A percentile compares a stretch with the other conserved stretches of the same genome.
These are phyloP conservation scores for Scaptomyza cyrtandrae DNA, from an alignment of 2,888 invertebrate species.

Conservation along the genomic window DNA sequence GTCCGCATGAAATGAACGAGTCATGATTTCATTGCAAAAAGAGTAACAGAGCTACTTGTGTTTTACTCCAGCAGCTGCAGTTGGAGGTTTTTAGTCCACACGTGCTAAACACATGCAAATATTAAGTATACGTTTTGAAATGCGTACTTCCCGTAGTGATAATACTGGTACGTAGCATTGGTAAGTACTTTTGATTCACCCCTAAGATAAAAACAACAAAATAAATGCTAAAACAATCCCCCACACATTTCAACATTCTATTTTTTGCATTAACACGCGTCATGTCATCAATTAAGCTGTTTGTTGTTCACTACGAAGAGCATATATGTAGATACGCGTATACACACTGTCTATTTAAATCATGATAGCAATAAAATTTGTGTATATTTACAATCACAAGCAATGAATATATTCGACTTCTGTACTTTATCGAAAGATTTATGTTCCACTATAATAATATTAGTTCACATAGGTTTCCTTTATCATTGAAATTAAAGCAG, in stretches of 20 bases:
- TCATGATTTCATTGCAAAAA: conserved; percentile 13
- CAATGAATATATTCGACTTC: not conserved
- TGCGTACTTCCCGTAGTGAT: conserved; percentile 48
- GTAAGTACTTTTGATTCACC: conserved; percentile 41
- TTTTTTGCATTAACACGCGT: conserved; percentile 6
- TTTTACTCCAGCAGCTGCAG: conserved; percentile 10
- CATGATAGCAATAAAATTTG: not conserved
- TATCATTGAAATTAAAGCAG: too few species aligned
- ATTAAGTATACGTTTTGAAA: conserved; percentile 6
- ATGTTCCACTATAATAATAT: not conserved
- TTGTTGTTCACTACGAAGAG: conserved; percentile 27
- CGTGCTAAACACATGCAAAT: conserved; percentile 49
- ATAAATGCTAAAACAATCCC: conserved; percentile 9
- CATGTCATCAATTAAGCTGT: conserved; percentile 40
- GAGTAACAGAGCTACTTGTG: not conserved
- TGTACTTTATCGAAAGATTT: not conserved
- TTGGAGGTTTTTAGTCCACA: conserved; percentile 27
- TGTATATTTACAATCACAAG: not conserved
- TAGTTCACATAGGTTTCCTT: too few species aligned
- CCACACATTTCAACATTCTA: conserved; percentile 2
- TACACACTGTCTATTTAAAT: conserved; percentile 5
- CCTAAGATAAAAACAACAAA: conserved; percentile 35
- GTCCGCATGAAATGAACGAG: conserved; percentile 18
- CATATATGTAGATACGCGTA: conserved; percentile 16
- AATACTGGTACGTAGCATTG: conserved; percentile 28